These are phyloP conservation scores for Pygocentrus nattereri DNA, from an alignment of 2,797 vertebrate species.

Conservation along the genomic window DNA sequence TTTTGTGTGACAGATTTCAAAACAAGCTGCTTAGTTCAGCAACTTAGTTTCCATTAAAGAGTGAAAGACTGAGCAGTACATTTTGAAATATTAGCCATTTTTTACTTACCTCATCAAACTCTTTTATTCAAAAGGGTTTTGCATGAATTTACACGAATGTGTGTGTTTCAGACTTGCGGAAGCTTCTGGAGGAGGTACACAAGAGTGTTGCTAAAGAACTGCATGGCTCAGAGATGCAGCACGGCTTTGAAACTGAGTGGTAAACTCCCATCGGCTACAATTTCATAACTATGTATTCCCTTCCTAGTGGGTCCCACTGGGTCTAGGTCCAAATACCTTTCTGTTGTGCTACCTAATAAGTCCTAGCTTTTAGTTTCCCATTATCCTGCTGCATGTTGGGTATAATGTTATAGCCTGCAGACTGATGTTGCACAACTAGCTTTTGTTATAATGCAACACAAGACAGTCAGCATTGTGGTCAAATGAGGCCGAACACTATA, in stretches of 20 bases:
- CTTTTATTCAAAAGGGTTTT: no score
- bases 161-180: slow-evolving; percentile 70
- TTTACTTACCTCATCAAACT: no score
- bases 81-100: no score
- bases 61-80: no score
- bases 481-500: background rate
- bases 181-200: slow-evolving; percentile 66
- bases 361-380: background rate
- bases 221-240: slow-evolving; percentile 31
- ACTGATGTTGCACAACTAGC: background rate
- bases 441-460: background rate
- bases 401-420: background rate
- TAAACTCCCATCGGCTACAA: background rate
- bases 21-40: no score
- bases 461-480: background rate
- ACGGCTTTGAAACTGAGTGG: slow-evolving; percentile 13
- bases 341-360: background rate
- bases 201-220: slow-evolving; percentile 69
- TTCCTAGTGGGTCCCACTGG: background rate
- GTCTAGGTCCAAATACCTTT: background rate
- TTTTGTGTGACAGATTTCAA: no score
- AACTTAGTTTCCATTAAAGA: no score
- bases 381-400: background rate
- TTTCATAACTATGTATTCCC: no score
- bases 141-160: slow-evolving; percentile 18